A percentile compares a stretch with the other conserved stretches of the same genome.
These are phyloP conservation scores for Dendropsophus ebraccatus DNA, from an alignment of 2,113 vertebrate species.

Conservation along the genomic window DNA sequence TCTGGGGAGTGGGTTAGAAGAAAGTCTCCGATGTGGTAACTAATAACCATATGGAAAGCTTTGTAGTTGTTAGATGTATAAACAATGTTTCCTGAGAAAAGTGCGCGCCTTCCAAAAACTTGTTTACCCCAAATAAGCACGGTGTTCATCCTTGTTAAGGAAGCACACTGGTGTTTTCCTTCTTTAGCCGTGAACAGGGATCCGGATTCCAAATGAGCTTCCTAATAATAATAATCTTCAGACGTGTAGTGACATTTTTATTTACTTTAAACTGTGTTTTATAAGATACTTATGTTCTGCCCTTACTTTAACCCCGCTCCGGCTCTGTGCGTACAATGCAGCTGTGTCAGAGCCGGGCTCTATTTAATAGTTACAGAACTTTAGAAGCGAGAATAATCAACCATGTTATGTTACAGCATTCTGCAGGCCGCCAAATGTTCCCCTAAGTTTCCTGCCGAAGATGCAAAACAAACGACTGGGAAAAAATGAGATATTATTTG, in stretches of 20 bases:
- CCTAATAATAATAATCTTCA: slow-evolving; percentile 30
- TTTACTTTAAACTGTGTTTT: slow-evolving; percentile 37
- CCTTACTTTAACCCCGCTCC: slow-evolving; percentile 17
- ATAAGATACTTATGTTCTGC: slow-evolving; percentile 20
- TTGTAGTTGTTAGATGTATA: background rate
- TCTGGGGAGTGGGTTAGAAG: background rate
- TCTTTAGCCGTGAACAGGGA: background rate
- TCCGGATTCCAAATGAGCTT: background rate
- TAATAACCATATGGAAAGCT: too few relatives aligned
- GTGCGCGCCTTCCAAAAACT: background rate
- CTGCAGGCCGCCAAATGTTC: background rate
- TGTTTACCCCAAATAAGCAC: background rate
- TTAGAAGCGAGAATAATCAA: slow-evolving; percentile 37
- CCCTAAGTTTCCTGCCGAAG: background rate
- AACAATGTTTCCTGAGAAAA: background rate
- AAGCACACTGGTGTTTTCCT: background rate
- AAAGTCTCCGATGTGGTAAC: too few relatives aligned
- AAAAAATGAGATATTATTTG: background rate
- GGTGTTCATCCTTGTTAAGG: background rate
- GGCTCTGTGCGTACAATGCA: background rate
- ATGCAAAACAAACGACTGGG: background rate
- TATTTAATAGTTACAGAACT: slow-evolving; percentile 20
- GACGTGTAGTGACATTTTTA: slow-evolving; percentile 39
- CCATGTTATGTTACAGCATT: slow-evolving; percentile 11
- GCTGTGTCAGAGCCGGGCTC: slow-evolving; percentile 6